phyloP scores from a whole-genome alignment of 2,888 invertebrate species.

The Amaurobius ferox region DNA sequence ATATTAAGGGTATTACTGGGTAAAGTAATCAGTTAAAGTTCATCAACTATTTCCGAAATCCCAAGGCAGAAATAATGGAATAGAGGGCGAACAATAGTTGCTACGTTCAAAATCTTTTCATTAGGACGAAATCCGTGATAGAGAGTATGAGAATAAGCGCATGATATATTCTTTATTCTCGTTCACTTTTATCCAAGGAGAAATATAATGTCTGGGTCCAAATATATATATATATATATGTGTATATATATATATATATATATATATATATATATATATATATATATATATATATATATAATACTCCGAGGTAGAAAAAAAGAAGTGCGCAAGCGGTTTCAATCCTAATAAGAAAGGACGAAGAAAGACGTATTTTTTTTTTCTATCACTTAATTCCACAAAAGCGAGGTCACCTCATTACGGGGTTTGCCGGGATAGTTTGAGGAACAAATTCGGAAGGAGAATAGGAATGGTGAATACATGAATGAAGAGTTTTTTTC shows the following conservation, averaged over 20 bases:
- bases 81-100: background rate
- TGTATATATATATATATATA: too few species aligned
- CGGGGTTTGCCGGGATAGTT: slow-evolving; percentile 15
- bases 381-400: slow-evolving; percentile 18
- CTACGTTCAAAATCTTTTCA: slow-evolving; percentile 23
- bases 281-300: too few species aligned
- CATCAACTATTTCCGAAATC: slow-evolving; percentile 12
- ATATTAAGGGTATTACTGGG: background rate
- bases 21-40: slow-evolving; percentile 29
- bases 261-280: too few species aligned
- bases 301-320: slow-evolving; percentile 4
- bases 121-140: slow-evolving; percentile 18
- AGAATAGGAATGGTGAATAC: too few species aligned
- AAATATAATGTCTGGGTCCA: slow-evolving; percentile 7
- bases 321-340: slow-evolving; percentile 10
- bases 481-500: too few species aligned
- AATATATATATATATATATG: background rate
- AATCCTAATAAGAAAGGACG: slow-evolving; percentile 7
- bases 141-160: slow-evolving; percentile 5
- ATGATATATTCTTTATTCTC: slow-evolving; percentile 13
- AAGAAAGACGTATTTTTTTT: slow-evolving; percentile 5
- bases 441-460: slow-evolving; percentile 17
- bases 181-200: slow-evolving; percentile 14
- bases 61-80: background rate
- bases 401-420: slow-evolving; percentile 25